Evolutionary conservation across 2,113 vertebrate species (phyloP), one percentile per base, ranked within the genome.

Genomic region (Myxocyprinus asiaticus): DNA sequence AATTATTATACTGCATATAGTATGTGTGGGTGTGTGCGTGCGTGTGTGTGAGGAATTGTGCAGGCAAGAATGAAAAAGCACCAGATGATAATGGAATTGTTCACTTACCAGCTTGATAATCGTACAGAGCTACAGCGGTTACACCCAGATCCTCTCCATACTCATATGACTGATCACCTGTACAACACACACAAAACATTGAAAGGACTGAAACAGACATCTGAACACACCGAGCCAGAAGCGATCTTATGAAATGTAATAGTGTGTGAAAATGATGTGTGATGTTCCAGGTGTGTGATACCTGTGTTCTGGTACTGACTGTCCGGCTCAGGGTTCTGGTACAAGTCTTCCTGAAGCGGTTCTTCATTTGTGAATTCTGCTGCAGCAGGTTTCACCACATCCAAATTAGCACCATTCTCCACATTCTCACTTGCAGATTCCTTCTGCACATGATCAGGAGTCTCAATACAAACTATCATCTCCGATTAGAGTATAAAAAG

Each of bases 51-150:
- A 33, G 22, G 22, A 33, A 33, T 1, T 33, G 22, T 33, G 22
- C 22, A 33, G 22, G 22, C 3, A 33, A 33, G 22, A 33, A 33
- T 33, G 22, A 33, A 33, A 33, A 33, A 33, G n/a, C 22, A 33
- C 22, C 22, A 33, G 22, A 33, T 33, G 22, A 33, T 33, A 33
- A 33, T 33, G 22, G 22, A 22, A 7, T 4, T n/a, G 6, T 9
- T 9, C n/a, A 50, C 95, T 95, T 87, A 99, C 98, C 96, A 67
- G 98, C 98, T 90, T 99, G 98, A 87, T 99, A 99, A 87, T 99
- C 98, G 0, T 99, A 99, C 14, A 99, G 92, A 5, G 98, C 98
- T 76, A 97, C 94, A 5, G 98, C 98, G 0, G 97, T 99, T 86
- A 97, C 89, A 3, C 98, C 98, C 1, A 95, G 88, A 81, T 98